Conservation (phyloP, 2,797 vertebrate genomes). For the Chanos chanos region DNA sequence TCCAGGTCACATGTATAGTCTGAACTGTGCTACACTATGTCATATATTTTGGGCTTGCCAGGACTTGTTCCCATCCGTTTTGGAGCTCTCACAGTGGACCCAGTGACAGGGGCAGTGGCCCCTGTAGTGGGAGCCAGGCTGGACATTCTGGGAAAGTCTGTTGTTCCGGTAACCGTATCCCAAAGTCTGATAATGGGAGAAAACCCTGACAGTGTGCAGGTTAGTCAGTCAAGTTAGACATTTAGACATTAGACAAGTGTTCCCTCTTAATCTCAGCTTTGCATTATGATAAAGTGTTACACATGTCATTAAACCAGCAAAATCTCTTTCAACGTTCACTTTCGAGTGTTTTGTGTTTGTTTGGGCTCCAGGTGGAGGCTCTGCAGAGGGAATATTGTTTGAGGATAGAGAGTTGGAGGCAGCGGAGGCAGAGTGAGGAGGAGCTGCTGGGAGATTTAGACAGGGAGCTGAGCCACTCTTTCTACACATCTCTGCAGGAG, state of each 20-base stretch:
- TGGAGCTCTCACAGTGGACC: constrained; percentile 75
- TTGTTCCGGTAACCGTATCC: constrained; percentile 76
- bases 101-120: constrained; percentile 71
- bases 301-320: too few species aligned
- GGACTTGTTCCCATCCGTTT: constrained; percentile 81
- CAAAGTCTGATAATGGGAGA: constrained; percentile 62
- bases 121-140: constrained; percentile 76
- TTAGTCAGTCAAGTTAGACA: constrained; percentile 40
- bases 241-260: too few species aligned
- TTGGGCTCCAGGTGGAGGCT: constrained; percentile 64
- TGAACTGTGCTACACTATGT: constrained; percentile 2
- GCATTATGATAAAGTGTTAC: too few species aligned
- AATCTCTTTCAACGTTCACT: too few species aligned
- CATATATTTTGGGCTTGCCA: constrained; percentile 45
- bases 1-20: not conserved
- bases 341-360: not conserved
- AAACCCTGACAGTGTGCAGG: constrained; percentile 70
- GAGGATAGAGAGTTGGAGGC: constrained; percentile 69
- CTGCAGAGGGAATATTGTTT: constrained; percentile 73
- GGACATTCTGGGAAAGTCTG: constrained; percentile 61
- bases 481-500: constrained; percentile 21
- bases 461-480: constrained; percentile 48
- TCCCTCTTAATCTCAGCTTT: too few species aligned
- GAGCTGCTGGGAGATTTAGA: constrained; percentile 68
- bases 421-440: constrained; percentile 75